A percentile compares a stretch with the other conserved stretches of the same genome.
phyloP scores from a whole-genome alignment of 35 echinoderm and acorn worm genomes.

The Lytechinus pictus region DNA sequence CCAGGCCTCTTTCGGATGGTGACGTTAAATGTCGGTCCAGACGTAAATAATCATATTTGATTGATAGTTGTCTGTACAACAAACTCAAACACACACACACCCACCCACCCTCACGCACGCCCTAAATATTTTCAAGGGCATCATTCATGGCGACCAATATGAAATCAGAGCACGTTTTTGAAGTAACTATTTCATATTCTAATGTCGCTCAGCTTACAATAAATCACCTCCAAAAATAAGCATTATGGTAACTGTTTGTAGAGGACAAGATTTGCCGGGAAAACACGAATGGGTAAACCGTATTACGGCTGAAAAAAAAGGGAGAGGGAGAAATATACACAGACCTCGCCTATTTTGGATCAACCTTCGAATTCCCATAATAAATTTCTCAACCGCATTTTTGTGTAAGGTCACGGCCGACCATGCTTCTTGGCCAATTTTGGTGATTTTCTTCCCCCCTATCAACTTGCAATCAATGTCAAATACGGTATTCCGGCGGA shows the following conservation, averaged over 20 bases:
- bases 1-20: too few species aligned
- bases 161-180: neutral
- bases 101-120: neutral
- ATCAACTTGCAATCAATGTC: conserved; percentile 8
- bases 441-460: neutral
- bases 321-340: neutral
- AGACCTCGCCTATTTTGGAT: neutral
- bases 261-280: neutral
- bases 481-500: neutral
- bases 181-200: neutral
- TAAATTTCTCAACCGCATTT: neutral
- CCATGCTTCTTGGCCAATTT: neutral
- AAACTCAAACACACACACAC: too few species aligned
- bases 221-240: neutral
- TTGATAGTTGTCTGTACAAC: too few species aligned
- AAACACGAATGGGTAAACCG: neutral
- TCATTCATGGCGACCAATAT: neutral
- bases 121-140: neutral
- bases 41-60: too few species aligned
- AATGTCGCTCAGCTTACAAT: neutral
- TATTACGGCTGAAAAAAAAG: neutral
- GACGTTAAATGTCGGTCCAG: too few species aligned
- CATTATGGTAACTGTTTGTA: neutral
- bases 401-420: neutral
- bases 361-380: neutral